These are phyloP conservation scores for Acropternis orthonyx DNA, from an alignment of 2,797 vertebrate genomes.

Conservation along the genomic window DNA sequence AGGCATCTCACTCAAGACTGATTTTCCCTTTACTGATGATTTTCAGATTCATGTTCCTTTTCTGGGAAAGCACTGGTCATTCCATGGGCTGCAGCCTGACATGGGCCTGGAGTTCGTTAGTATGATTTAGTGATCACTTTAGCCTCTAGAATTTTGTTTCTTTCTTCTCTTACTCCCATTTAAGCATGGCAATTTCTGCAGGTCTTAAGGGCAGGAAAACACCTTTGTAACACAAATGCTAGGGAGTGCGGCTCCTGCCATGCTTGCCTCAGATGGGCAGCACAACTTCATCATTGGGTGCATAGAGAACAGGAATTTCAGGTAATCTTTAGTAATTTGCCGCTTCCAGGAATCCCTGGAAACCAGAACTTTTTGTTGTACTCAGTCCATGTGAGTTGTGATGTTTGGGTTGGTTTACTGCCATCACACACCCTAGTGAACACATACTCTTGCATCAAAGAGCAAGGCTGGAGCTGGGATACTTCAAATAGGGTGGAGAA, in stretches of 20 bases:
- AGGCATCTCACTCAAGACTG: background rate
- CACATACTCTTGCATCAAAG: slow-evolving; percentile 79
- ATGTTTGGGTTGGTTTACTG: slow-evolving; percentile 77
- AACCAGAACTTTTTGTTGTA: slow-evolving; percentile 56
- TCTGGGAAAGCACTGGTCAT: background rate
- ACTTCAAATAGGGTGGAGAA: slow-evolving; percentile 73
- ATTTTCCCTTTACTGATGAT: background rate
- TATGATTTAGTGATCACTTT: background rate
- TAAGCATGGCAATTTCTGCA: background rate
- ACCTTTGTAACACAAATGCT: background rate
- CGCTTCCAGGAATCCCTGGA: slow-evolving; percentile 8
- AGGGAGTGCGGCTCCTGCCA: background rate
- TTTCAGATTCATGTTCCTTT: background rate
- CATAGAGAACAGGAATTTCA: slow-evolving; percentile 53
- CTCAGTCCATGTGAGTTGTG: slow-evolving; percentile 67
- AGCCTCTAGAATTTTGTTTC: background rate
- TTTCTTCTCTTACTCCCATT: background rate
- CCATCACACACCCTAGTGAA: slow-evolving; percentile 81
- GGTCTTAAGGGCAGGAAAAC: slow-evolving; percentile 36
- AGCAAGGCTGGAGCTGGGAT: slow-evolving; percentile 63
- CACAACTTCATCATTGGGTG: slow-evolving; percentile 20
- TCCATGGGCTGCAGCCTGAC: background rate
- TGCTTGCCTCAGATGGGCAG: slow-evolving; percentile 18
- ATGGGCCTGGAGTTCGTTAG: background rate
- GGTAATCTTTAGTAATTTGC: slow-evolving; percentile 64